A percentile compares a stretch with the other conserved stretches of the same genome.
These are phyloP conservation scores for Byasa hedistus DNA, from an alignment of 2,888 invertebrate genomes.

Conservation along the genomic window DNA sequence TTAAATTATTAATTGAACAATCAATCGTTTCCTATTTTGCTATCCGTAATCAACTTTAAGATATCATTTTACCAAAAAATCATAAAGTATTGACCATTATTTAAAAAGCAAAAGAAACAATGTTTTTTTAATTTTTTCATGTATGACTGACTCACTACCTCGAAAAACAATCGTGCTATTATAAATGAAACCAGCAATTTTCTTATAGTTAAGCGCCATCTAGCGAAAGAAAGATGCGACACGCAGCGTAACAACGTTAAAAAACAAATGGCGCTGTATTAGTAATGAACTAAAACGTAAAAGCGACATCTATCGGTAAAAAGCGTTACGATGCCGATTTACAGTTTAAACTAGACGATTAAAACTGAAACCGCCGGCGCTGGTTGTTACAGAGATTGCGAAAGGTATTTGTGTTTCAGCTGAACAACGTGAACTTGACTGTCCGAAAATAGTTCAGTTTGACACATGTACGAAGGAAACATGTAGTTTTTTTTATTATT, in stretches of 20 bases:
- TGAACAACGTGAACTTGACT: slow-evolving; percentile 72
- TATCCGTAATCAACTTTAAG: too few species aligned
- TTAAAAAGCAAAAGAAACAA: too few species aligned
- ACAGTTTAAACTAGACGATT: slow-evolving; percentile 35
- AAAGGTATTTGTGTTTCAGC: slow-evolving; percentile 56
- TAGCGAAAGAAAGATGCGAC: neutral
- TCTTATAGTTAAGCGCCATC: too few species aligned
- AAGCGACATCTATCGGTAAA: slow-evolving; percentile 49
- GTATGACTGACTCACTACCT: too few species aligned
- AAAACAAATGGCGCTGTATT: neutral
- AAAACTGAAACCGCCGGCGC: too few species aligned
- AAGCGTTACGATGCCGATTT: slow-evolving; percentile 2
- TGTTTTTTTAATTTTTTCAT: too few species aligned
- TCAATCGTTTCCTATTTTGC: too few species aligned
- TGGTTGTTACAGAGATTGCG: slow-evolving; percentile 38
- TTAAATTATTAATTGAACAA: too few species aligned
- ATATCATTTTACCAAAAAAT: too few species aligned
- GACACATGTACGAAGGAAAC: slow-evolving; percentile 74
- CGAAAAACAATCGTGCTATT: too few species aligned
- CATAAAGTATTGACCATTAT: too few species aligned
- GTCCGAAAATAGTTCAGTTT: slow-evolving; percentile 76
- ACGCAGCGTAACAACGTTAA: neutral
- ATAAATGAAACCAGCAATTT: too few species aligned
- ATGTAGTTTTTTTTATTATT: slow-evolving; percentile 71
- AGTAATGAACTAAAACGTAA: neutral